Percentiles rank a stretch among this genome's conserved stretches.
Evolutionary conservation across 1,140 invertebrate species (phyloP).

Genomic region (Neodiprion virginianus): DNA sequence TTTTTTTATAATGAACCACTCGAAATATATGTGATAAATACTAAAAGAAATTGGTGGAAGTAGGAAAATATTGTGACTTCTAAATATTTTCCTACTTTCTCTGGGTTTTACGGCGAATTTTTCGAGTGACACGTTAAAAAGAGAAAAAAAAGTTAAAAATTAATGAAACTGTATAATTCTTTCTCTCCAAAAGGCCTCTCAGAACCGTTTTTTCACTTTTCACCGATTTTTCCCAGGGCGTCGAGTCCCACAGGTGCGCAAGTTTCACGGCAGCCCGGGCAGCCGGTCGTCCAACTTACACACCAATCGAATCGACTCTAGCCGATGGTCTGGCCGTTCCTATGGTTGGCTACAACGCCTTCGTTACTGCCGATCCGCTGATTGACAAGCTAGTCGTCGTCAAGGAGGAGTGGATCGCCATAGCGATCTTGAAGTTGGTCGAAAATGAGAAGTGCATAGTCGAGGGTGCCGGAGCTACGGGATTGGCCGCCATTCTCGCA

Average conservation of each 20-base stretch:
- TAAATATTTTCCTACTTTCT: too few species aligned
- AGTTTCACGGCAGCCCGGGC: conserved; percentile 82
- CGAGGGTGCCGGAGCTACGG: conserved; percentile 89
- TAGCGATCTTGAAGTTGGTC: conserved; percentile 85
- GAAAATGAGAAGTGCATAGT: conserved; percentile 94
- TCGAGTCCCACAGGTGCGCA: conserved; percentile 89
- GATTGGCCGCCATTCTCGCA: conserved; percentile 85
- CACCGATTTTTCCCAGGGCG: conserved; percentile 70
- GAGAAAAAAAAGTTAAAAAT: too few species aligned
- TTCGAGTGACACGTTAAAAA: too few species aligned
- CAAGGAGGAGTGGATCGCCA: conserved; percentile 86
- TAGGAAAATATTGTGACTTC: too few species aligned
- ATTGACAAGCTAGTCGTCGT: conserved; percentile 88
- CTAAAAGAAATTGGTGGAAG: too few species aligned
- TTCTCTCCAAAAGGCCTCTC: too few species aligned
- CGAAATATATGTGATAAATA: too few species aligned
- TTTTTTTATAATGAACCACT: too few species aligned
- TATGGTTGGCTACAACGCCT: conserved; percentile 88
- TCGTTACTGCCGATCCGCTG: conserved; percentile 75
- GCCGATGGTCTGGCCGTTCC: conserved; percentile 94
- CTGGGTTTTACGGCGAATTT: too few species aligned
- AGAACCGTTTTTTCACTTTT: not conserved
- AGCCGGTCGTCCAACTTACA: conserved; percentile 72
- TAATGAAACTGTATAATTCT: too few species aligned
- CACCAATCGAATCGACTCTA: conserved; percentile 77